phyloP scores from a whole-genome alignment of 2,888 invertebrate genomes.

The Rhimphoctona megacephalus region DNA sequence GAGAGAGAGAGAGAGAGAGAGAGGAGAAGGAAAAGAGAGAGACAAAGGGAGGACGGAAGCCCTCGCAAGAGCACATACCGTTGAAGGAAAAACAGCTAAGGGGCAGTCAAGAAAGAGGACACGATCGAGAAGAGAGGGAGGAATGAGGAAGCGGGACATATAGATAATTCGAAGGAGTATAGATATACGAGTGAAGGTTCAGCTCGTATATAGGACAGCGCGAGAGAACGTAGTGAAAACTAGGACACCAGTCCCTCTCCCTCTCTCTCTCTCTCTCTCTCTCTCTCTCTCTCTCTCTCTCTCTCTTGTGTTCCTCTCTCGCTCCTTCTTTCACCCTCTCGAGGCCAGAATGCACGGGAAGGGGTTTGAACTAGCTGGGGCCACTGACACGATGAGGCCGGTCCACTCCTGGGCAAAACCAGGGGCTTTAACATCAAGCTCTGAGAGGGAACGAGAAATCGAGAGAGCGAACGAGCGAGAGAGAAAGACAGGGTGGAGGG shows the following conservation, averaged over 20 bases:
- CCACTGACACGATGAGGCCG: constrained; percentile 77
- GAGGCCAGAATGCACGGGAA: constrained; percentile 74
- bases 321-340: constrained; percentile 36
- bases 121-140: constrained; percentile 46
- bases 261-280: constrained; percentile 27
- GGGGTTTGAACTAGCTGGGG: constrained; percentile 76
- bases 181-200: constrained; percentile 24
- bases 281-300: constrained; percentile 1
- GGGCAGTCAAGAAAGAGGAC: constrained; percentile 47
- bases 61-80: constrained; percentile 21
- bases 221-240: constrained; percentile 70
- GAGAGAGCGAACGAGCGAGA: constrained; percentile 46
- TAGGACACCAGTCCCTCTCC: constrained; percentile 69
- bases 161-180: constrained; percentile 22
- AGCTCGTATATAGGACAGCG: constrained; percentile 39
- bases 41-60: constrained; percentile 49
- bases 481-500: constrained; percentile 56
- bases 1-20: constrained; percentile 26
- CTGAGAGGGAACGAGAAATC: constrained; percentile 24
- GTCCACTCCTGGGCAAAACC: constrained; percentile 75
- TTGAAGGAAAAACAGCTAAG: constrained; percentile 42
- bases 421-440: constrained; percentile 58
- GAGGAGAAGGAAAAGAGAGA: constrained; percentile 28
- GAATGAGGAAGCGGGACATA: constrained; percentile 46
- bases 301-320: neutral